A percentile compares a stretch with the other conserved stretches of the same genome.
phyloP scores from a whole-genome alignment of 37 sponge, comb jelly and placozoan species.

The Chondrilla cf. caribensis region DNA sequence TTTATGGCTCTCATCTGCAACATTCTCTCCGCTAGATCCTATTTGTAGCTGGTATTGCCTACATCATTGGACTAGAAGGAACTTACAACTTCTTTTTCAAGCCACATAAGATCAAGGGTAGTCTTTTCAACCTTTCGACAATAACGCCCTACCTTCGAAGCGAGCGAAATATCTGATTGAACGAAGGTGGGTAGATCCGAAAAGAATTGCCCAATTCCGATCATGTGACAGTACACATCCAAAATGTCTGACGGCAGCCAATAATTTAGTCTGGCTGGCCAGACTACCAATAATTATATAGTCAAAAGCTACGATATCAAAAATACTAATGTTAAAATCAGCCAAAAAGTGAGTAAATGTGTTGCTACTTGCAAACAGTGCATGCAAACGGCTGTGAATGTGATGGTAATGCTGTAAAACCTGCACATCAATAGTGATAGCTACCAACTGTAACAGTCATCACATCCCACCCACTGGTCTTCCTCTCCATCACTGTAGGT shows the following conservation, averaged over 20 bases:
- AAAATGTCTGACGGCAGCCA: too few relatives aligned
- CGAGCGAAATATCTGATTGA: too few relatives aligned
- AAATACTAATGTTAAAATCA: too few relatives aligned
- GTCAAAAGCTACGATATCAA: too few relatives aligned
- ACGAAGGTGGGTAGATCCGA: too few relatives aligned
- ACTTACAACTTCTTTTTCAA: slow-evolving; percentile 97
- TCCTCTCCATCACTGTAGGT: not conserved
- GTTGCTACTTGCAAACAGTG: not conserved
- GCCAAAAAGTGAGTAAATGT: too few relatives aligned
- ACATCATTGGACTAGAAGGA: slow-evolving; percentile 86
- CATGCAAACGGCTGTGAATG: not conserved
- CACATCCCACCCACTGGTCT: slow-evolving; percentile 13
- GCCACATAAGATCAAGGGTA: slow-evolving; percentile 81
- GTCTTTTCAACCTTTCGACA: slow-evolving; percentile 19
- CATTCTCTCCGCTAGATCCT: slow-evolving; percentile 61
- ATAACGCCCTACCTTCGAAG: too few relatives aligned
- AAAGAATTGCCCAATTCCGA: too few relatives aligned
- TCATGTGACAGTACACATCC: too few relatives aligned
- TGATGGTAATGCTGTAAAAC: not conserved
- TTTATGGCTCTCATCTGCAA: not conserved
- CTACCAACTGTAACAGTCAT: slow-evolving; percentile 9
- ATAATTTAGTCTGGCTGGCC: too few relatives aligned
- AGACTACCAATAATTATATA: too few relatives aligned
- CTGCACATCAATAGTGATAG: slow-evolving; percentile 5
- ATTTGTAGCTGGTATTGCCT: slow-evolving; percentile 86